Percentiles rank a stretch among this genome's conserved stretches.
These are phyloP conservation scores for Beroe forskalii DNA, from an alignment of 37 sponge, comb jelly and placozoan species.

Conservation along the genomic window DNA sequence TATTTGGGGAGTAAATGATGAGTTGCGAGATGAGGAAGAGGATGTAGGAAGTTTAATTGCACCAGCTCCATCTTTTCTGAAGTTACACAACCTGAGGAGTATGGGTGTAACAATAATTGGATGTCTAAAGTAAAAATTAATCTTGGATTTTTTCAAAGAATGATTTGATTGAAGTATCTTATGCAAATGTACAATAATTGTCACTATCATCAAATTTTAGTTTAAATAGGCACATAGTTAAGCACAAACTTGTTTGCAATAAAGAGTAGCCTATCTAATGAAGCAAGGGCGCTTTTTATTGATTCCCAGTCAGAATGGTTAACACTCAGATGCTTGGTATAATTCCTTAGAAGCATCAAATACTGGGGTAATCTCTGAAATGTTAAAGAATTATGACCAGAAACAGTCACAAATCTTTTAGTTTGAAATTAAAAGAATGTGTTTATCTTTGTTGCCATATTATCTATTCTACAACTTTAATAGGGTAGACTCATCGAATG, in stretches of 20 bases:
- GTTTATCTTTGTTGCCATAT: background rate
- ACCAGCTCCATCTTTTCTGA: constrained; percentile 54
- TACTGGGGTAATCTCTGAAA: constrained; percentile 52
- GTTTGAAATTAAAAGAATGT: background rate
- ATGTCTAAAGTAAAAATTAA: background rate
- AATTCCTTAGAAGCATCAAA: constrained; percentile 41
- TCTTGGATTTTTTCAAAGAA: no score
- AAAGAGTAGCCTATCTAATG: background rate
- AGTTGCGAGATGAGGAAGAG: background rate
- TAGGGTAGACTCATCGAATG: background rate
- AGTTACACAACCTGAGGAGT: constrained; percentile 60
- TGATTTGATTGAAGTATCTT: no score
- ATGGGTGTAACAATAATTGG: background rate
- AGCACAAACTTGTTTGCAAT: constrained; percentile 45
- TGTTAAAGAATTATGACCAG: no score
- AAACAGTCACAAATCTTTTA: no score
- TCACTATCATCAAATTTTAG: background rate
- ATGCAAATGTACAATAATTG: no score
- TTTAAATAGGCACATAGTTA: background rate
- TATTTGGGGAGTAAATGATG: background rate
- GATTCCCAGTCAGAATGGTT: constrained; percentile 6
- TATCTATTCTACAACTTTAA: background rate
- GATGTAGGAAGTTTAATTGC: constrained; percentile 44
- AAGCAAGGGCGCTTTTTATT: background rate
- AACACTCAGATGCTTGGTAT: constrained; percentile 1